Evolutionary conservation across 2,888 invertebrate species (phyloP), one percentile per base, ranked within the genome.

Genomic region (Toxonevra muliebris): DNA sequence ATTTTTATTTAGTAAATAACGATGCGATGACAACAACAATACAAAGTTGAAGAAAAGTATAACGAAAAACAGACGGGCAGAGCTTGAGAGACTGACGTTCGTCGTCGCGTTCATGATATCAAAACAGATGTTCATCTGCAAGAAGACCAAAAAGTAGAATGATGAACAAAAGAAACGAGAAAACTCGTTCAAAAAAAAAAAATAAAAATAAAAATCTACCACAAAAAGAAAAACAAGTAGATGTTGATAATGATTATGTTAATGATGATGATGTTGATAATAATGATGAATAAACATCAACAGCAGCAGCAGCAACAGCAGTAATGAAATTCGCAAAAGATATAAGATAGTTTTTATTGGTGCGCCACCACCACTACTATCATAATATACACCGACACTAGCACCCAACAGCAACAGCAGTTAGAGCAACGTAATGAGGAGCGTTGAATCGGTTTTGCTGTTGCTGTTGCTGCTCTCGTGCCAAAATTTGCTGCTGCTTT

Each of bases 51-150:
- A 48, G n/a, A 48, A 15, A 11, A 13, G 9, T n/a, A 48, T 7
- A 10, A 15, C 10, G n/a, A n/a, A n/a, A 8, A n/a, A 48, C 2
- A 13, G 48, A 48, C 13, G 12, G 12, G 12, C 45, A 45, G 45
- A 45, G 12, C 12, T 45, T 53, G 20, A 58, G 52, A 58, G 41
- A 59, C 15, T 41, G 5, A 43, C 59, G 40, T 5, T 2, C 40
- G 11, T 43, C 20, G 40, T 17, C 54, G 66, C n/a, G 61, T 50
- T 52, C 53, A 61, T 66, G 71, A 73, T 71, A 73, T 72, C 70
- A 69, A 80, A 78, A 78, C 78, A 79, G 78, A 77, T 80, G 80
- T 80, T 75, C 75, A 59, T 66, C n/a, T 50, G 20, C 62, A 63
- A 55, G 64, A 65, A 66, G 61, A 58, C 66, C 68, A 58, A 40